Base-by-base conservation (phyloP, 35 echinoderm and acorn worm genomes). In the Chiridota heheva region DNA sequence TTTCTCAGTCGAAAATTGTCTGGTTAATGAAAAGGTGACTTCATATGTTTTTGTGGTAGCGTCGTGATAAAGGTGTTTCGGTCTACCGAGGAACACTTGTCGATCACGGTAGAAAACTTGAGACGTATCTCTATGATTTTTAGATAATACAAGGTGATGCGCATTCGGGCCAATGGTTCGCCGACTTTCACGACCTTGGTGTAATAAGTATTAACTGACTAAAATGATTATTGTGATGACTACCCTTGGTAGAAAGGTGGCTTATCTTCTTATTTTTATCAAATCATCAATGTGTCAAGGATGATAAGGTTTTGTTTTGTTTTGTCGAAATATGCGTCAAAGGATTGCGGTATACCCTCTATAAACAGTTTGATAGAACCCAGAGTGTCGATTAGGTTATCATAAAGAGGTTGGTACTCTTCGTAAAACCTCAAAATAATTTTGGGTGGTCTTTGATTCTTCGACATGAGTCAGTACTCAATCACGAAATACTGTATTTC, bases 121-220 rank as follows among this genome's bases (percentile, higher is more conserved):
- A 0, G 87, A 67, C 31, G 44, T 64, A 30, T 90, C 88, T 33
- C 88, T 46, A 1, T 80, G 79, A 39, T 90, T 90, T 76, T 84
- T 84, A 58, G 79, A 84, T 25, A 78, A n/a, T 10, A 76, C 45
- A 2, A 89, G 13, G 70, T 76, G 78, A 30, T 90, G 42, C 33
- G 71, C 31, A 42, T 85, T 85, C 25, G 75, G 49, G 45, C 67
- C 73, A 6, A 84, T 84, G 30, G 85, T 87, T 58, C 82, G 16
- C 46, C 43, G 38, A 10, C 10, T 53, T 41, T 86, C 72, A 36
- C 71, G 68, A 36, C 84, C 53, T 5, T 44, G 36, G 30, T 86
- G 72, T 45, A 86, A 84, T 27, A 84, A 40, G 61, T 84, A 72
- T 73, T 84, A 69, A 26, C 48, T 29, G 27, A 84, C 73, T 8